Conservation (phyloP, 2,888 invertebrate genomes). For the Himalopsyche tibetana region DNA sequence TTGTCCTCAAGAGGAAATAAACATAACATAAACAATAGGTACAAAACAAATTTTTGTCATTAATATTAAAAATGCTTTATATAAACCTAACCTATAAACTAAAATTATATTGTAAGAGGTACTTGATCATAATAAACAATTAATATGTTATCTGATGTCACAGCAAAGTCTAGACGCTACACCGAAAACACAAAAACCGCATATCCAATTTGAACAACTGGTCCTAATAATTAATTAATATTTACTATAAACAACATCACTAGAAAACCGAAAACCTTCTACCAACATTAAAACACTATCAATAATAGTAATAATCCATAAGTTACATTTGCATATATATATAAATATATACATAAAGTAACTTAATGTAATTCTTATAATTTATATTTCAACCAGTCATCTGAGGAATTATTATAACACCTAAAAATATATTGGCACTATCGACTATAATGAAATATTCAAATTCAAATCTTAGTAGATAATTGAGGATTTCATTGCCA, state of each 20-base stretch:
- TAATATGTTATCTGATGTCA: constrained; percentile 15
- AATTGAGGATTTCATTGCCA: constrained; percentile 38
- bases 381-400: constrained; percentile 32
- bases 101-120: constrained; percentile 20
- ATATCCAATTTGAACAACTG: not conserved
- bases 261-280: constrained; percentile 21
- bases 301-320: constrained; percentile 10
- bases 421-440: constrained; percentile 47
- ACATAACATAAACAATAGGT: not conserved
- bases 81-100: not conserved
- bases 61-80: constrained; percentile 12
- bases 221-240: constrained; percentile 24
- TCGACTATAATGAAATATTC: constrained; percentile 32
- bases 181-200: constrained; percentile 1
- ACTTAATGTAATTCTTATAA: constrained; percentile 27
- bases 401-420: constrained; percentile 37
- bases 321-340: not conserved
- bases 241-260: constrained; percentile 8
- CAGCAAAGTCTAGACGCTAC: constrained; percentile 24
- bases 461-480: not conserved
- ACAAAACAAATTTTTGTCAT: constrained; percentile 6
- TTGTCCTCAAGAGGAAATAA: not conserved
- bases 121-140: not conserved
- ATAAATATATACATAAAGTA: not conserved
- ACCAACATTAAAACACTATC: constrained; percentile 2